Evolutionary conservation across 1,140 invertebrate genomes (phyloP), one percentile per base, ranked within the genome.

Genomic region (Orchesella cincta): DNA sequence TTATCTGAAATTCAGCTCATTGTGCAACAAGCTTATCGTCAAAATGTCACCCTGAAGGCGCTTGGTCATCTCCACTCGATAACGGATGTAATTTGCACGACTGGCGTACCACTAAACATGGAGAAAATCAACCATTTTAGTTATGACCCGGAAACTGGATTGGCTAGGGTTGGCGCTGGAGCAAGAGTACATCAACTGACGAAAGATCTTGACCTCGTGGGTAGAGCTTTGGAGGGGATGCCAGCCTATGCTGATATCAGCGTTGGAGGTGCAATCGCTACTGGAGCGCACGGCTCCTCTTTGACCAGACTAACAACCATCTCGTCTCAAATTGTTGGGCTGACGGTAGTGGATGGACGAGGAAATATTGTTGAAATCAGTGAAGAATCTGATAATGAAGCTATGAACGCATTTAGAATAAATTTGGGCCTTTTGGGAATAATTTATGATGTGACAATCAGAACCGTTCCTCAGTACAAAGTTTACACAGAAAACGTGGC

Each of bases 81-180:
- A 14, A 76, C 74, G 5, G 74, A 76, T 36, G 29, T 76, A 16
- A 54, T 76, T 57, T 76, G 74, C 28, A 76, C 74, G 5, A 31
- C 31, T 67, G 74, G 74, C 34, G 26, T 67, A 3, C 54, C 74
- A 23, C 14, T 76, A 20, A 20, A 35, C 33, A 76, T 70, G 54
- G n/a, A 33, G 8, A n/a, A 31, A 12, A 8, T 76, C 1, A 29
- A 36, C 12, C 26, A 57, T 23, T 1, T 29, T 16, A 16, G 23
- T 1, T 8, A 12, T 18, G 34, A 36, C 18, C 8, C 23, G 5
- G 31, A 8, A 14, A 29, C 31, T 36, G 16, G 12, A 1, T 67
- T 3, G 16, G 74, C 54, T n/a, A 67, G 28, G 5, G 29, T 76
- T 26, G 52, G 29, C 16, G 39, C 39, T 8, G 39, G 39, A 46